These are phyloP conservation scores for Anableps anableps DNA, from an alignment of 2,797 vertebrate genomes.

Conservation along the genomic window DNA sequence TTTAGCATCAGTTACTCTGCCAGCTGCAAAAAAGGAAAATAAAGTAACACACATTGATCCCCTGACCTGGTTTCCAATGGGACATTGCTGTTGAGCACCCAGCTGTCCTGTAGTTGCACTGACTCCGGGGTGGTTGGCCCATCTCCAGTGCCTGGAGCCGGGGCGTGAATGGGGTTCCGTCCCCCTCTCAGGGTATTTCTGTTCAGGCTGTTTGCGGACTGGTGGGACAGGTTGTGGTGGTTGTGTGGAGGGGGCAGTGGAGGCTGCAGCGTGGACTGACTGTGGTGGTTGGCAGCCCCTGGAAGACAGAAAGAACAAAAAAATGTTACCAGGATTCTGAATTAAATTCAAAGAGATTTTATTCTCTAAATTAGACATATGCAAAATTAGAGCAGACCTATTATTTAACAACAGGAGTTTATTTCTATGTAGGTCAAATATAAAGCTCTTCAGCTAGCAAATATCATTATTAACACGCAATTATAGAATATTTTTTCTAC, in stretches of 20 bases:
- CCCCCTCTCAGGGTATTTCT: constrained; percentile 94
- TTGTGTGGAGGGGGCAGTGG: constrained; percentile 96
- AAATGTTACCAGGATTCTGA: constrained; percentile 3
- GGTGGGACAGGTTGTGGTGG: constrained; percentile 95
- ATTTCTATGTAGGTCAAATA: not conserved
- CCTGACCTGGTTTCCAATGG: constrained; percentile 93
- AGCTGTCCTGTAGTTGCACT: constrained; percentile 95
- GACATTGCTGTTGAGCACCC: constrained; percentile 96
- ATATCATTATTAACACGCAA: not conserved
- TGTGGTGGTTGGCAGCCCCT: constrained; percentile 96
- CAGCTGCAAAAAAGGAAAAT: not conserved
- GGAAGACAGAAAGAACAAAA: constrained; percentile 36
- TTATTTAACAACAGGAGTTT: not conserved
- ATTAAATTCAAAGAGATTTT: constrained; percentile 2
- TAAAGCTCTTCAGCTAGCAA: not conserved
- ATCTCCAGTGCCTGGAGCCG: constrained; percentile 88
- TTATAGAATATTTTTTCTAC: not conserved
- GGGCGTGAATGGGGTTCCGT: constrained; percentile 92
- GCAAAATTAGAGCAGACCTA: not conserved
- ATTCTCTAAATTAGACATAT: constrained; percentile 14
- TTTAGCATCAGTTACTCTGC: constrained; percentile 26
- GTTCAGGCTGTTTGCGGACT: constrained; percentile 98
- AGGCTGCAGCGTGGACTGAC: constrained; percentile 93
- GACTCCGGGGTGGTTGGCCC: constrained; percentile 96
- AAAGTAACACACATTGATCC: constrained; percentile 7